Evolutionary conservation across 2,113 vertebrate species (phyloP), one percentile per base, ranked within the genome.

Genomic region (Tupaia tana): DNA sequence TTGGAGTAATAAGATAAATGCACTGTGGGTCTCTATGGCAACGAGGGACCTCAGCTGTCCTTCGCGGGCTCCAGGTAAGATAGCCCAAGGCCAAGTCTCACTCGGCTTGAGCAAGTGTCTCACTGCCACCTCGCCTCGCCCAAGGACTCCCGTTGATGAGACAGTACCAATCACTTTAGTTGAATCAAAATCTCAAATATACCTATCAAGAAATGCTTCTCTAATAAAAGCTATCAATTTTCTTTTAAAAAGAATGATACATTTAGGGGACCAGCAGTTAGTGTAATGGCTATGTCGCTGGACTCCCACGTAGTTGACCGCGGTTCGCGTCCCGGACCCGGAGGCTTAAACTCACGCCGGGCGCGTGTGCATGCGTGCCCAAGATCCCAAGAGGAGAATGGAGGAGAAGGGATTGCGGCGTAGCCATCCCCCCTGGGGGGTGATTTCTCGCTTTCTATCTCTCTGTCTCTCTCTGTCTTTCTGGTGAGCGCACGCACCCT

Each of bases 21-120:
- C 80, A 67, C 80, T 56, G 79, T 95, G 83, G 14, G 83, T 97
- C 94, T 96, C 96, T 82, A 91, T 16, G 75, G 95, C 75, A 97
- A 96, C 92, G 1, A 4, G 64, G 82, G 89, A 83, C 79, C 82
- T 82, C 90, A 93, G 94, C 94, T 94, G 89, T 93, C 87, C 89
- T 31, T 82, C 80, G 61, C 88, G 43, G 74, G 89, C 75, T 58
- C 9, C 1, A 0, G 13, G 70, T 18, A 43, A n/a, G 95, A 85
- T 43, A 90, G 61, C 78, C 92, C 89, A 96, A 85, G 91, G 92
- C 83, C 91, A 94, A 93, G 56, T 58, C 77, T 95, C 67, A 54
- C 71, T 18, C 56, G 64, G 74, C 58, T 95, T 56, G 69, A 43
- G 78, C 74, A 91, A 95, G 86, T 0, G 7, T 88, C 91, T 94